Evolutionary conservation across 2,797 vertebrate species (phyloP).

Genomic region (Oreochromis mossambicus): DNA sequence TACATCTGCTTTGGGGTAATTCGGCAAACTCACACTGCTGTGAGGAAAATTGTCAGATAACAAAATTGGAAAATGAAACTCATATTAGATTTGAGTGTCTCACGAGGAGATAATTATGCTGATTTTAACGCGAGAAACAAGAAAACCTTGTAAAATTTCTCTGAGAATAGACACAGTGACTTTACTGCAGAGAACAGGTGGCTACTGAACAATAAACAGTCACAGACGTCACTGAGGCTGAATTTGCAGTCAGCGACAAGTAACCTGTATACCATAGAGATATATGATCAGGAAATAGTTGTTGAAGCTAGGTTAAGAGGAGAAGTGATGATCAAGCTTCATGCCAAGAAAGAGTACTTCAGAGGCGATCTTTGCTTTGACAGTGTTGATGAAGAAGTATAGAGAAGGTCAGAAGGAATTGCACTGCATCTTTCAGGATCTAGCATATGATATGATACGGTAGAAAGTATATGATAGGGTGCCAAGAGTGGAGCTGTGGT

Average conservation of each 20-base stretch:
- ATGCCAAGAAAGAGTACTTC: neutral
- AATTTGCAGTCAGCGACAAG: neutral
- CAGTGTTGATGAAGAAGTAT: neutral
- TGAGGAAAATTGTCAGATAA: conserved; percentile 15
- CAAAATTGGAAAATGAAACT: conserved; percentile 14
- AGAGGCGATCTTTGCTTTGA: neutral
- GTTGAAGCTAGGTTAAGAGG: neutral
- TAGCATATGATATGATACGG: neutral
- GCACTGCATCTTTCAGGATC: neutral
- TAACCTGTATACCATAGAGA: neutral
- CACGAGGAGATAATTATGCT: neutral
- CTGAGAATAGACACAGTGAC: neutral
- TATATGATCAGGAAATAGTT: neutral
- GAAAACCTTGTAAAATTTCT: neutral
- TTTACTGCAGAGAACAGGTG: neutral
- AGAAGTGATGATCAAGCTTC: neutral
- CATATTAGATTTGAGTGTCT: neutral
- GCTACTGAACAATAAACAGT: neutral
- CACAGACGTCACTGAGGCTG: neutral
- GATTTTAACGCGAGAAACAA: neutral
- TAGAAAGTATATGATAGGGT: neutral
- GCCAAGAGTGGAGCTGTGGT: neutral
- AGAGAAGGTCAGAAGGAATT: neutral
- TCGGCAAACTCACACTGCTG: neutral
- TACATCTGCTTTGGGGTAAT: conserved; percentile 5